These are phyloP conservation scores for Cynopterus sphinx DNA, from an alignment of 2,797 vertebrate species.

Conservation along the genomic window DNA sequence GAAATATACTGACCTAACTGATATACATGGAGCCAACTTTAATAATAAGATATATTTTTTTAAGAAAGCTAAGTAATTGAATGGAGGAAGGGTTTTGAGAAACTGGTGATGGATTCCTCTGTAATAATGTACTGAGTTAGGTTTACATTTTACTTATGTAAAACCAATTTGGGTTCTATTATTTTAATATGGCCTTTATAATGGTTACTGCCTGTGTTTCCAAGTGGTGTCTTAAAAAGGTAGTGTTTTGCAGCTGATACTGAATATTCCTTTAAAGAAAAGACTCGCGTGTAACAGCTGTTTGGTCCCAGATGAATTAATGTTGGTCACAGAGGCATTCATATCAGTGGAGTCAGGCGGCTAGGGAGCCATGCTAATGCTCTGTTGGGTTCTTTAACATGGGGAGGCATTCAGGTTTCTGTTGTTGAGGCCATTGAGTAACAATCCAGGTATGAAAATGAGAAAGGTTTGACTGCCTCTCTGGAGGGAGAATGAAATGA, in stretches of 20 bases:
- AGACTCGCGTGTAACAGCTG: not conserved
- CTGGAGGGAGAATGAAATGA: constrained; percentile 54
- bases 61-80: not conserved
- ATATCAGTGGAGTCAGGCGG: constrained; percentile 5
- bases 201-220: not conserved
- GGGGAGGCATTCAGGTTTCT: not conserved
- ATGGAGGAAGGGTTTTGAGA: not conserved
- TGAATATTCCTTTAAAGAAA: constrained; percentile 5
- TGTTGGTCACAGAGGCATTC: not conserved
- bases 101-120: not conserved
- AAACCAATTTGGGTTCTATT: not conserved
- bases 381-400: constrained; percentile 35
- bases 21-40: not conserved
- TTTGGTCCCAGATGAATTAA: not conserved
- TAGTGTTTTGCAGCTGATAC: not conserved
- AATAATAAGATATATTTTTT: not conserved
- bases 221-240: not conserved
- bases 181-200: not conserved
- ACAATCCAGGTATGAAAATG: constrained; percentile 66
- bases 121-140: not conserved
- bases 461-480: constrained; percentile 66
- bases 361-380: not conserved
- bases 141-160: not conserved
- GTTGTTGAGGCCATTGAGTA: constrained; percentile 49
- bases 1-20: not conserved